Base-by-base conservation (phyloP, 2,888 invertebrate species). In the Aphidius colemani region DNA sequence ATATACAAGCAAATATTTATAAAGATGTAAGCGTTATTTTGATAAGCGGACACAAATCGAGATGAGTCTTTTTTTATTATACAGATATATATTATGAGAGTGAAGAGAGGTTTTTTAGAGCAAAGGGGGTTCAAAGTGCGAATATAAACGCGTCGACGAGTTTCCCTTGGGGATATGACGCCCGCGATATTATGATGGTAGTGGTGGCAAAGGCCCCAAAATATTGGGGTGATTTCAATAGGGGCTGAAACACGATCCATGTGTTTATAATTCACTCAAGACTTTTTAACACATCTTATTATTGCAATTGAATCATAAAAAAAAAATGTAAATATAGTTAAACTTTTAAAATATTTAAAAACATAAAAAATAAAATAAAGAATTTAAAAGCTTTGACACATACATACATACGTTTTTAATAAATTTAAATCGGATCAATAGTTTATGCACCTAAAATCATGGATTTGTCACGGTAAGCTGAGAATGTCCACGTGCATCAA, bases 381-480 rank as follows among this genome's bases (percentile, higher is more conserved):
- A 9, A 53, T 53, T 41, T 40, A 40, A 11, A 43, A 56, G 13
- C 40, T 57, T 44, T 63, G 60, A 59, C 62, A 66, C 74, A 73
- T 78, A 79, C 78, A 79, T 75, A 77, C 70, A 66, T 63, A 76
- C 73, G 73, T 79, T 81, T 30, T 82, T 80, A 79, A 81, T 81
- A 81, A 80, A 81, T 81, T 78, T 79, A 77, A 74, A 76, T 76
- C 78, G 73, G 78, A 76, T 79, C 70, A 67, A 81, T 80, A 77
- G 77, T 75, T 81, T 81, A 81, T 81, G 81, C 81, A 81, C 81
- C 79, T 79, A 78, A 78, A 75, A 77, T 80, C 79, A 76, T 73
- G 79, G 82, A 82, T 81, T 82, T 81, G 82, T 79, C 81, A 75
- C 80, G 81, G 78, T 80, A 80, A 81, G 80, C 81, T 80, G 80